These are phyloP conservation scores for Onychomys arenicola DNA, from an alignment of 2,797 vertebrate species.

Conservation along the genomic window DNA sequence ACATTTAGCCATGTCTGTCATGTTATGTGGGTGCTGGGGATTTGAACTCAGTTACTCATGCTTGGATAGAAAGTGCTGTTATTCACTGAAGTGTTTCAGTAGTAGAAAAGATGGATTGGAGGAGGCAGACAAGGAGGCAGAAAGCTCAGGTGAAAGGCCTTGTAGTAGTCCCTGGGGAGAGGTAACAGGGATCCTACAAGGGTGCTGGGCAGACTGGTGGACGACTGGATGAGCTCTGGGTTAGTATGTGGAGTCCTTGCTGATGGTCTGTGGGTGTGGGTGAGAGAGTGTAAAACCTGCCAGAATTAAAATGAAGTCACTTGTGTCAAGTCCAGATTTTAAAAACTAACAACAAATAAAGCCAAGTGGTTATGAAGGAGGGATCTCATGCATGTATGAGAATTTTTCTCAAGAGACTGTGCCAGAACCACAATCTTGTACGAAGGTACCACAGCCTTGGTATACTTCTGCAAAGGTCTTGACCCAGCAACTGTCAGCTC, in stretches of 20 bases:
- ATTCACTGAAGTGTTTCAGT: not conserved
- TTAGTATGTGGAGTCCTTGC: not conserved
- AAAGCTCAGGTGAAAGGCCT: not conserved
- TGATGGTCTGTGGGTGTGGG: not conserved
- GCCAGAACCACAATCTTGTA: not conserved
- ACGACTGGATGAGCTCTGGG: not conserved
- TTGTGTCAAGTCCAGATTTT: not conserved
- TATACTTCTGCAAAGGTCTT: not conserved
- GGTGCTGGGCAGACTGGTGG: too few species aligned
- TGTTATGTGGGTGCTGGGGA: not conserved
- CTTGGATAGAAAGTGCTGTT: too few species aligned
- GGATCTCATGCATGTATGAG: not conserved
- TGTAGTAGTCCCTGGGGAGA: not conserved
- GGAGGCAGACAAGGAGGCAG: not conserved
- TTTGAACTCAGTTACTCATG: not conserved
- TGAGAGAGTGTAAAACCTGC: not conserved
- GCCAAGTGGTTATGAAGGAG: not conserved
- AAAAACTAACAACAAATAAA: not conserved
- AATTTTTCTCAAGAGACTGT: not conserved
- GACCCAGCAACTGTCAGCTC: not conserved
- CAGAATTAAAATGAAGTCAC: not conserved
- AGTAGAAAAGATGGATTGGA: not conserved
- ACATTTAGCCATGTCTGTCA: not conserved
- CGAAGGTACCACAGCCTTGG: not conserved
- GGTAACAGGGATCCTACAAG: accelerated